A percentile compares a stretch with the other conserved stretches of the same genome.
Conservation (phyloP, 2,797 vertebrate species). For the Ambastaia sidthimunki region DNA sequence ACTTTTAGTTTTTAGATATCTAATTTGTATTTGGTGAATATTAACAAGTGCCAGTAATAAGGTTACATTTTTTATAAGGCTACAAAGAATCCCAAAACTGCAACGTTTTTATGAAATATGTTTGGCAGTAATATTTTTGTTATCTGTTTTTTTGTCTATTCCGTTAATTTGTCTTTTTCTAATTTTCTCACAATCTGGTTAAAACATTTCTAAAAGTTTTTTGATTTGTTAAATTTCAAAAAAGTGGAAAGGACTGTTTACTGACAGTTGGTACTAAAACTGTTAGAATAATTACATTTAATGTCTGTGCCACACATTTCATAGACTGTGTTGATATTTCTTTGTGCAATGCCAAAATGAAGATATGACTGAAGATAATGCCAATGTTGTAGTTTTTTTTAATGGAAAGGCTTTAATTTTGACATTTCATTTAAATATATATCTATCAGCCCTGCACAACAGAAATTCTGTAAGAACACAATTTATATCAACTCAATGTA, state of each 20-base stretch:
- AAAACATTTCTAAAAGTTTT: not conserved
- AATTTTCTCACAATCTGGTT: not conserved
- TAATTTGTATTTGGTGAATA: not conserved
- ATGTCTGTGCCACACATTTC: not conserved
- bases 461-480: not conserved
- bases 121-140: not conserved
- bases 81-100: not conserved
- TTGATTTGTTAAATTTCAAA: not conserved
- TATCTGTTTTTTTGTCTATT: not conserved
- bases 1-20: not conserved
- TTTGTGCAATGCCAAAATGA: no score
- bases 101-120: no score
- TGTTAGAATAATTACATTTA: not conserved
- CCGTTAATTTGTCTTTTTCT: not conserved
- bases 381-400: no score
- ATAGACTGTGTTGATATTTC: not conserved
- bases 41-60: not conserved
- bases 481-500: not conserved
- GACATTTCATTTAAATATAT: not conserved
- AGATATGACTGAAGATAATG: no score
- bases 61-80: not conserved
- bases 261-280: not conserved
- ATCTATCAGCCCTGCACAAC: not conserved
- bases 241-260: not conserved
- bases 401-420: not conserved